Evolutionary conservation across 2,113 vertebrate species (phyloP), one percentile per base, ranked within the genome.

Genomic region (Corydoras sp.): DNA sequence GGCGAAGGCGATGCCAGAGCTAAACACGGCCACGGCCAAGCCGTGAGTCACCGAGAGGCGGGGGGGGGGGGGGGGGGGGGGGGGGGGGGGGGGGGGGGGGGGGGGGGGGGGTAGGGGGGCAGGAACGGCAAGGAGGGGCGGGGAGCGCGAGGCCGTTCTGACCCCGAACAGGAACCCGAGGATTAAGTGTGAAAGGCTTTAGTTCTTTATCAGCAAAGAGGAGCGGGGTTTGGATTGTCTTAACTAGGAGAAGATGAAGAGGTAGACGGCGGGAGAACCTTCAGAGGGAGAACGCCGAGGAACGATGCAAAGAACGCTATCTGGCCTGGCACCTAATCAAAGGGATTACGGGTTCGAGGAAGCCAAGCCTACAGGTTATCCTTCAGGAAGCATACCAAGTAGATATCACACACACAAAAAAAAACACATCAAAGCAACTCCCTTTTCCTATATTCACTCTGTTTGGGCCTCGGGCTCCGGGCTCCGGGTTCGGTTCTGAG

Each of bases 271-370:
- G 72, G 71, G 79, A 86, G 91, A 87, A 81, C 56, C 77, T 75
- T 78, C 85, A 85, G 87, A 89, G 87, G 43, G 72, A 56, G 78
- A 50, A 71, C 65, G 49, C 10, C 68, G 67, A 79, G 80, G 84
- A 85, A 82, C 84, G 82, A 80, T 86, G 88, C 90, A 91, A 88
- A 89, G 89, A 90, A 78, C 65, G 89, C 89, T 94, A 94, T 98
- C 92, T 91, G 92, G 91, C 92, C 92, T 97, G 97, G 96, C 94
- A 91, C 90, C 92, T 94, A 93, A 95, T 98, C 97, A 98, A 98
- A 99, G 94, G 92, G 92, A 95, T 95, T 93, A 94, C 91, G 92
- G 90, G 89, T 92, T 67, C 90, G 92, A 79, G 91, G 93, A 93
- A 95, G 92, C 91, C 88, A 91, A 91, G 92, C 94, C 92, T 92